These are phyloP conservation scores for Hippocampus barbouri DNA, from an alignment of 2,113 vertebrate genomes.

Conservation along the genomic window DNA sequence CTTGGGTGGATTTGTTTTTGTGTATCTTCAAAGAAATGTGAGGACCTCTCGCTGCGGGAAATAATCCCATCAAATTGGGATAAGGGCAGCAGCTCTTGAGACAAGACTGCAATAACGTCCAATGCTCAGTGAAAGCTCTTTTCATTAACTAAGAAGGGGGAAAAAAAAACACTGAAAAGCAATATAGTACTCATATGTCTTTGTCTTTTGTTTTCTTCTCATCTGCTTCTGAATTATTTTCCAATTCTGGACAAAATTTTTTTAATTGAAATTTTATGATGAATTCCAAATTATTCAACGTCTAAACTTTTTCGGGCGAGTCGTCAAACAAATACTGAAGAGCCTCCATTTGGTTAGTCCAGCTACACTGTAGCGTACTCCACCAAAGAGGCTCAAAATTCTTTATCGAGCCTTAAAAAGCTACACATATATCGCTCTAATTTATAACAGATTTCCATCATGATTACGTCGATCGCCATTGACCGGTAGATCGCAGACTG, in stretches of 20 bases:
- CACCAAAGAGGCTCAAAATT: neutral
- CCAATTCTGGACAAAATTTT: neutral
- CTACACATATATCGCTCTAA: neutral
- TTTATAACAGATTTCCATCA: no score
- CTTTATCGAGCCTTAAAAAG: neutral
- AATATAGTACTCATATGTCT: neutral
- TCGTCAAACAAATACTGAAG: neutral
- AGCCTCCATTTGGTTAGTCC: no score
- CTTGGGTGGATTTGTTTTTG: slow-evolving; percentile 23
- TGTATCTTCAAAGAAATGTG: slow-evolving; percentile 34
- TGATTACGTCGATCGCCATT: no score
- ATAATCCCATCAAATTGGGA: slow-evolving; percentile 51
- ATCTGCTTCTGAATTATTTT: neutral
- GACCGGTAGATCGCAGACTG: no score
- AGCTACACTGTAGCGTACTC: no score
- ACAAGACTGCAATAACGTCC: slow-evolving; percentile 41
- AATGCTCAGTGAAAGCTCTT: slow-evolving; percentile 15
- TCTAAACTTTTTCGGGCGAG: neutral
- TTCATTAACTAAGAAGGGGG: slow-evolving; percentile 37
- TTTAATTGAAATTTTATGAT: neutral
- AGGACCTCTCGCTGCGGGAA: slow-evolving; percentile 38
- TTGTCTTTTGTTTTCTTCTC: neutral
- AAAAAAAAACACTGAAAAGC: neutral
- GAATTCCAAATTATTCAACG: neutral
- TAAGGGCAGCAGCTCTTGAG: slow-evolving; percentile 43